Percentiles rank a stretch among this genome's conserved stretches.
phyloP scores from a whole-genome alignment of 2,888 invertebrate species.

The Heliconius sara region DNA sequence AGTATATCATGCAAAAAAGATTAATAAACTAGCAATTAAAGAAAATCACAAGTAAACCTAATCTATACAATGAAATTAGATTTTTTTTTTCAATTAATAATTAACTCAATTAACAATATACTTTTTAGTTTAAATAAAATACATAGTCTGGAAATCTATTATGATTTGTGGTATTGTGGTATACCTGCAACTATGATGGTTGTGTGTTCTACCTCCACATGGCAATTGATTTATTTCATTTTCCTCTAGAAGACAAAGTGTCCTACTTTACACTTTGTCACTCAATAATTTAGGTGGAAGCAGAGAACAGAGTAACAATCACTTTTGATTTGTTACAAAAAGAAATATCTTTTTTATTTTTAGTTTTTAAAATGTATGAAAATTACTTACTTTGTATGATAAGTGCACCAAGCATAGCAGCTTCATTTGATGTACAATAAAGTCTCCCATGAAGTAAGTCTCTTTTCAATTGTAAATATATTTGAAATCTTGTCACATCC shows the following conservation, averaged over 20 bases:
- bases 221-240: not conserved
- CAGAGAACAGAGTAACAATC: not conserved
- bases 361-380: not conserved
- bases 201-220: not conserved
- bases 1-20: not conserved
- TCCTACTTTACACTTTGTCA: too few species aligned
- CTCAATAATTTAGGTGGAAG: not conserved
- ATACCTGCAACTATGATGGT: not conserved
- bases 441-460: constrained; percentile 97
- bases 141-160: not conserved
- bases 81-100: too few species aligned
- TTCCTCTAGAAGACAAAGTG: not conserved
- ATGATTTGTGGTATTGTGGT: too few species aligned
- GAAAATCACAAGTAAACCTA: not conserved
- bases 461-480: constrained; percentile 96
- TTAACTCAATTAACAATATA: not conserved
- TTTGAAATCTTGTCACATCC: constrained; percentile 96
- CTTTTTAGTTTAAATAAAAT: not conserved
- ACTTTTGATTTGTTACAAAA: constrained; percentile 34
- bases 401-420: constrained; percentile 94
- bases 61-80: not conserved
- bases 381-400: constrained; percentile 93
- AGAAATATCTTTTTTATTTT: not conserved
- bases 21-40: not conserved
- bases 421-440: constrained; percentile 95